Evolutionary conservation across 2,113 vertebrate species (phyloP), one percentile per base, ranked within the genome.

Genomic region (Eolophus roseicapilla): DNA sequence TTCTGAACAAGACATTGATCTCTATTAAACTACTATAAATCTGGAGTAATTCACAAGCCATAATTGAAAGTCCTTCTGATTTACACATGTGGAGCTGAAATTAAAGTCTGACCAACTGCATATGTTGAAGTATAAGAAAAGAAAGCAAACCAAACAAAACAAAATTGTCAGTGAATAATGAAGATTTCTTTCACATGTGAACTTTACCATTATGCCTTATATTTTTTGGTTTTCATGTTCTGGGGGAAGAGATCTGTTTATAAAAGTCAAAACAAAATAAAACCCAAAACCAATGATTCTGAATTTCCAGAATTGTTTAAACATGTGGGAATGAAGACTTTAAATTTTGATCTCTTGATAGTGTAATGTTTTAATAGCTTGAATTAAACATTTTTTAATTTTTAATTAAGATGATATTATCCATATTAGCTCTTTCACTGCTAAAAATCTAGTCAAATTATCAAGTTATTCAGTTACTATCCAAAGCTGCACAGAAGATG

Each of bases 221-320:
- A 12, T 73, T 82, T 24, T 23, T 17, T 20, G 27, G 11, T 25
- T 74, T 79, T 69, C 11, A 6, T 57, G 25, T 46, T 68, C 24
- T 44, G 24, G 17, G 13, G 11, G 7, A 24, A 37, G 6, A 59
- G 6, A 59, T 79, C 80, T 59, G 31, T 53, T 49, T 65, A 65
- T 12, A 57, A 77, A 80, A 23, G 4, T 64, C 14, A 44, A 82
- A 37, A 55, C 5, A 7, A 57, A 53, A 50, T 5, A 19, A 41
- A 12, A 7, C 1, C 0, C 31, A n/a, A 57, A n/a, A 5, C 2
- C 8, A 7, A 16, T 17, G 12, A 44, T 65, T 60, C 35, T 87
- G 31, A 46, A 82, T 77, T 82, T 87, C 16, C 28, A 71, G 28
- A 85, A 25, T 13, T 67, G 29, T 55, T 70, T 39, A 33, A 57